A percentile compares a stretch with the other conserved stretches of the same genome.
Conservation (phyloP, 2,888 invertebrate genomes). For the Poecilus cupreus region DNA sequence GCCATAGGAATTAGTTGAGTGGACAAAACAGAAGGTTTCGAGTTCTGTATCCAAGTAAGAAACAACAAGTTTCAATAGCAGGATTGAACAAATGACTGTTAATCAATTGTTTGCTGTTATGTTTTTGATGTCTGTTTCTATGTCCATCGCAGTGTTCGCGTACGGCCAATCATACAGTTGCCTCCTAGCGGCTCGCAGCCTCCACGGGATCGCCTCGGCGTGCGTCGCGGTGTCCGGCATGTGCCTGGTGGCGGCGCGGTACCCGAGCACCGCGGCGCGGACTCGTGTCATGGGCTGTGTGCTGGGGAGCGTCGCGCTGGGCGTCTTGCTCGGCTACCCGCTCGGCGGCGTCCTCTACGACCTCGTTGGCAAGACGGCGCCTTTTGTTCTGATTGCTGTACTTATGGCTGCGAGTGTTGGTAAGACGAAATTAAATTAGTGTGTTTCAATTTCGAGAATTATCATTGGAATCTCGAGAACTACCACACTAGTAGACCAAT, state of each 20-base stretch:
- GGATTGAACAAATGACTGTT: no score
- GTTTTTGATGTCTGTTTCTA: no score
- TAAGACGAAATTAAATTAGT: conserved; percentile 64
- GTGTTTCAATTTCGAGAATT: no score
- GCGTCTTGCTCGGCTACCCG: conserved; percentile 88
- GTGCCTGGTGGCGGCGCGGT: conserved; percentile 82
- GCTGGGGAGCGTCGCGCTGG: conserved; percentile 86
- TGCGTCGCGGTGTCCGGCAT: conserved; percentile 88
- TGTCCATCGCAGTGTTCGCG: conserved; percentile 83
- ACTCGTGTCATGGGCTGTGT: conserved; percentile 87
- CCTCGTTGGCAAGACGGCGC: conserved; percentile 83
- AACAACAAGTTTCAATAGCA: no score
- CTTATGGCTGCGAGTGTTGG: conserved; percentile 76
- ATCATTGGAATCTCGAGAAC: no score
- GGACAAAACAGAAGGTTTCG: no score
- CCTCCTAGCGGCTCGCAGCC: conserved; percentile 82
- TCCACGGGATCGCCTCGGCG: conserved; percentile 88
- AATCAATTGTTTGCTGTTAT: no score
- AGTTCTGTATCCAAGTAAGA: no score
- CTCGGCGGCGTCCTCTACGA: conserved; percentile 87
- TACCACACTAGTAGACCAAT: no score
- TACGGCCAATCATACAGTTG: conserved; percentile 82
- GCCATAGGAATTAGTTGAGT: no score
- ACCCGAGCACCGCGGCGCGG: conserved; percentile 74
- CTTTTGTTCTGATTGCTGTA: conserved; percentile 81